Base-by-base conservation (phyloP, 2,888 invertebrate genomes). In the Leuctra nigra region DNA sequence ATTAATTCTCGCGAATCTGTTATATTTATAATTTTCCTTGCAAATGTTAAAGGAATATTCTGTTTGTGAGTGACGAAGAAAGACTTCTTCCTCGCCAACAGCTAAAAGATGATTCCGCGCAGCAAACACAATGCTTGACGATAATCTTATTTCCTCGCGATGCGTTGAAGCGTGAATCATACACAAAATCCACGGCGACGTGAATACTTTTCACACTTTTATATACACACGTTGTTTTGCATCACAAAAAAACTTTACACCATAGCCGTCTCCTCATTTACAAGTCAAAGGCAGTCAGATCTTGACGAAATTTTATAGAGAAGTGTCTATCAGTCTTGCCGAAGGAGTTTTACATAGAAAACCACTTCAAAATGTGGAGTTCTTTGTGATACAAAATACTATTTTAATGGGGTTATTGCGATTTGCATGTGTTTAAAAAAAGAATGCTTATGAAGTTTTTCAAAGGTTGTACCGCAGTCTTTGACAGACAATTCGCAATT, bases 231-330 rank as follows among this genome's bases (percentile, higher is more conserved):
- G 29, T 29, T n/a, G 29, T 11, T 29, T 29, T 29, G 29, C 29
- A 29, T 29, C 11, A 29, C 29, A 29, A 29, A 29, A 29, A 29
- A 29, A 29, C 6, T 29, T 11, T 29, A 6, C 7, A 11, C 7
- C 7, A 11, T 7, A 29, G 29, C 11, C 7, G 1, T 16, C 18
- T 35, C 16, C 24, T 55, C 35, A 55, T 55, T 47, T 55, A 55
- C 55, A 55, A 55, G 47, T 55, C 55, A 55, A 55, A 55, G 48
- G 36, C 44, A 20, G 23, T 4, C 4, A n/a, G 4, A 44, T 44
- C 20, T 44, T n/a, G 2, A 4, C 22, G 23, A 4, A 29, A 2
- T 22, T 20, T 44, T n/a, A 23, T 44, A n/a, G 18, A 20, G 20
- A 44, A 44, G 22, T 44, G 44, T 44, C 44, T 23, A 44, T 44